These are phyloP conservation scores for Dromiciops gliroides DNA, from an alignment of 2,113 vertebrate species.

Conservation along the genomic window DNA sequence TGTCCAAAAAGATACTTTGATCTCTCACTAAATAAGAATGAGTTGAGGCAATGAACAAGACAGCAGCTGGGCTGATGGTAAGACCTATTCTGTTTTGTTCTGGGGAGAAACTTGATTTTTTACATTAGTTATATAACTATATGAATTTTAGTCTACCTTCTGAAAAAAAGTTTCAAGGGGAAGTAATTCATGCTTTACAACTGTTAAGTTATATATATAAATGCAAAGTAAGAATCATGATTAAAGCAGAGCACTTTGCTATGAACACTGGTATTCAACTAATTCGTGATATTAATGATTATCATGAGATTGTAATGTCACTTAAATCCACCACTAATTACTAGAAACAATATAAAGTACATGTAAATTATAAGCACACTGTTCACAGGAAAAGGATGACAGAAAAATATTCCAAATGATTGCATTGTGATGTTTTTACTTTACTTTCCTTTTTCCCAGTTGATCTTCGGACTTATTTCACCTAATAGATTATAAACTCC, in stretches of 20 bases:
- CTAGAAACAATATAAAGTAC: not conserved
- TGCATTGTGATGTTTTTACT: not conserved
- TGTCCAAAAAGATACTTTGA: not conserved
- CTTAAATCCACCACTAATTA: not conserved
- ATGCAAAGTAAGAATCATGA: not conserved
- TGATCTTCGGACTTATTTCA: not conserved
- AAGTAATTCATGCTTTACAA: slow-evolving; percentile 21
- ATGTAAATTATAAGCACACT: not conserved
- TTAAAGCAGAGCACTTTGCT: slow-evolving; percentile 13
- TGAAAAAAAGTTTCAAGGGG: slow-evolving; percentile 23
- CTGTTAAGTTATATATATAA: slow-evolving; percentile 37
- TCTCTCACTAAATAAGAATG: not conserved
- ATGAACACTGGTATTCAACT: slow-evolving; percentile 7
- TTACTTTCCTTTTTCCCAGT: not conserved
- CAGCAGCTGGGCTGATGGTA: not conserved
- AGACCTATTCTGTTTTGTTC: slow-evolving; percentile 4
- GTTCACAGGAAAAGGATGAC: not conserved
- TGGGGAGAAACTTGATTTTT: not conserved
- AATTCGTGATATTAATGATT: not conserved
- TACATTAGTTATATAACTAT: not conserved
- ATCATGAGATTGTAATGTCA: not conserved
- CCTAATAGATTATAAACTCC: not conserved
- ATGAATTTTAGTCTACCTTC: slow-evolving; percentile 19
- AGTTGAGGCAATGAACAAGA: not conserved
- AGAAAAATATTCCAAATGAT: not conserved